Evolutionary conservation across 35 echinoderm and acorn worm genomes (phyloP).

Genomic region (Ophioderma brevispina): DNA sequence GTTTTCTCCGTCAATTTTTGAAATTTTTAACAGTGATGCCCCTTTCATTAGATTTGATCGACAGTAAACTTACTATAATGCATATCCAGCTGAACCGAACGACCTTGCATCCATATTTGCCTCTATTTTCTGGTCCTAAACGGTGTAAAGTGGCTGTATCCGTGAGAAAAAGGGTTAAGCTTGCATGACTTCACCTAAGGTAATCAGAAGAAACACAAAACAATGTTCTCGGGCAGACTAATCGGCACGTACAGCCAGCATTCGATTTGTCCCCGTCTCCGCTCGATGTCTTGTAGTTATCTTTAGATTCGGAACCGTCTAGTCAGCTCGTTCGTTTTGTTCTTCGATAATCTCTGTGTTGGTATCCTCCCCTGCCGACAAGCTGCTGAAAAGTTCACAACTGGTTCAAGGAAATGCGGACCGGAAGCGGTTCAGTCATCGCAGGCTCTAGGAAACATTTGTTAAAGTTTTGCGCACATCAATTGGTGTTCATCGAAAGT

Average conservation of each 20-base stretch:
- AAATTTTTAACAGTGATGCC: background rate
- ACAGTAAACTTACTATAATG: constrained; percentile 40
- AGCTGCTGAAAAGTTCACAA: background rate
- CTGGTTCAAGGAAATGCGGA: background rate
- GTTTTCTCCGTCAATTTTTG: too few species aligned
- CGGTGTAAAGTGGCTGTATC: constrained; percentile 49
- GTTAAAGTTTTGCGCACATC: background rate
- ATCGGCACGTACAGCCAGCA: constrained; percentile 31
- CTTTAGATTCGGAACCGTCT: background rate
- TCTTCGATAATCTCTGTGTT: background rate
- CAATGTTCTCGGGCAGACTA: constrained; percentile 32
- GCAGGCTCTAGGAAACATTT: background rate
- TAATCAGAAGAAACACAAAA: constrained; percentile 37
- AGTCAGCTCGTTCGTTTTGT: background rate
- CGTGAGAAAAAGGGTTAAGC: constrained; percentile 18
- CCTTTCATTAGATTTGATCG: too few species aligned
- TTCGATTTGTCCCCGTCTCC: background rate
- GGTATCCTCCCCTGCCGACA: background rate
- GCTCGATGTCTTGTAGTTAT: background rate
- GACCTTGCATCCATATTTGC: constrained; percentile 44
- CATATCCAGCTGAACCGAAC: constrained; percentile 50
- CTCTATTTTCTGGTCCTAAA: constrained; percentile 17
- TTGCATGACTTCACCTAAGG: constrained; percentile 40
- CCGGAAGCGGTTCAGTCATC: background rate
- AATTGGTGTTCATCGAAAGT: background rate